Conservation (phyloP, 2,113 vertebrate species). For the Oryzias melastigma region DNA sequence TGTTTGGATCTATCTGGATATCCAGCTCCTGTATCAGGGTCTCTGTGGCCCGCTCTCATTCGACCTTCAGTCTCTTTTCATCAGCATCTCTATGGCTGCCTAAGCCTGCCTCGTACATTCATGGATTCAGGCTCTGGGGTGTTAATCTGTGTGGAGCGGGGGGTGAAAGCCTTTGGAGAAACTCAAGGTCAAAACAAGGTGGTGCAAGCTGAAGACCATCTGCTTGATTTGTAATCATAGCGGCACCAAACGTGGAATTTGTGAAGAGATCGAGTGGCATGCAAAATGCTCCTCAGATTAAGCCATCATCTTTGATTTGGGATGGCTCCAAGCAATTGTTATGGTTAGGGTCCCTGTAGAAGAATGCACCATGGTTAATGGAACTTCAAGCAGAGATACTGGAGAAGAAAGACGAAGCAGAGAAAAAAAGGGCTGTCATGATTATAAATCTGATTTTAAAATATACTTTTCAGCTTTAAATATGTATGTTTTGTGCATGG, state of each 20-base stretch:
- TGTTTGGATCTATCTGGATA: conserved; percentile 28
- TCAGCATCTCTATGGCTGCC: conserved; percentile 28
- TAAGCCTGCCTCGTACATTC: conserved; percentile 38
- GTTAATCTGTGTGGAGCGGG: conserved; percentile 34
- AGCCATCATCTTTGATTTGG: conserved; percentile 81
- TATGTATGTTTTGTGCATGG: too few species aligned
- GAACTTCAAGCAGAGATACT: conserved; percentile 37
- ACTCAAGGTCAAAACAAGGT: conserved; percentile 52
- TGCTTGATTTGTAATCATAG: conserved; percentile 70
- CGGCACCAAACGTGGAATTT: conserved; percentile 72
- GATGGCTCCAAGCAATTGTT: conserved; percentile 67
- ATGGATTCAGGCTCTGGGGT: conserved; percentile 40
- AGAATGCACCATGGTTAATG: conserved; percentile 40
- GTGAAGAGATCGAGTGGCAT: conserved; percentile 76
- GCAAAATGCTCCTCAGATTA: conserved; percentile 79
- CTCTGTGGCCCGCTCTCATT: conserved; percentile 30
- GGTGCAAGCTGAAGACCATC: conserved; percentile 27
- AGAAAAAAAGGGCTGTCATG: conserved; percentile 29
- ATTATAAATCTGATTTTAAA: conserved; percentile 20
- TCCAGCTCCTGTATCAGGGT: conserved; percentile 32
- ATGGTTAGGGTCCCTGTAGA: conserved; percentile 61
- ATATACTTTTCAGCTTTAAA: conserved; percentile 14
- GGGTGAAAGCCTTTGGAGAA: conserved; percentile 25
- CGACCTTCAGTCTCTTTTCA: conserved; percentile 54
- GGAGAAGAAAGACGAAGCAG: conserved; percentile 9